Percentiles rank a stretch among this genome's conserved stretches.
Conservation (phyloP, 1,140 invertebrate species). For the Macrostomum lignano region DNA sequence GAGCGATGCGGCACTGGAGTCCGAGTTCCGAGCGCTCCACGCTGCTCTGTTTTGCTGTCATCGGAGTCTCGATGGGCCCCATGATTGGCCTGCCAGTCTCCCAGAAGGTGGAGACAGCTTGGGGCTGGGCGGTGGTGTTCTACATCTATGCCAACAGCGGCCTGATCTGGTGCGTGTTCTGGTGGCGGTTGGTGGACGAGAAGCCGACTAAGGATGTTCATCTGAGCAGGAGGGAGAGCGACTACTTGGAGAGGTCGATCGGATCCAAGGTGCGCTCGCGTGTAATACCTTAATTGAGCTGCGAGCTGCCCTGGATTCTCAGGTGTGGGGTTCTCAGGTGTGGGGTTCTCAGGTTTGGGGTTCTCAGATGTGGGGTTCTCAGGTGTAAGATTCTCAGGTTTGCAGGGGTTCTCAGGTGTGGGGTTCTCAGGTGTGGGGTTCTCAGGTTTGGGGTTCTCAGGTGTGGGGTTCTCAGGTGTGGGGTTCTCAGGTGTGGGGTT, state of each 20-base stretch:
- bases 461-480: no score
- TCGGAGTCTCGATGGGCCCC: conserved; percentile 5
- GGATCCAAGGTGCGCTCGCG: conserved; percentile 1
- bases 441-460: no score
- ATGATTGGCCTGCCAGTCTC: conserved; percentile 5
- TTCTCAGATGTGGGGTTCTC: no score
- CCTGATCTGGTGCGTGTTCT: conserved; percentile 6
- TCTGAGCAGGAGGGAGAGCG: not conserved
- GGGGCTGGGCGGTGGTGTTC: conserved; percentile 6
- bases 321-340: no score
- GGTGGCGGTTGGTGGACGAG: conserved; percentile 4
- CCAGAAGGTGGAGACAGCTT: conserved; percentile 3
- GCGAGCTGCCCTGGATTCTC: no score
- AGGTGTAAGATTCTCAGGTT: no score
- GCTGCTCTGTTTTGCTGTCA: conserved; percentile 3
- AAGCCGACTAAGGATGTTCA: not conserved
- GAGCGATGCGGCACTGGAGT: conserved; percentile 2
- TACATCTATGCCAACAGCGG: conserved; percentile 6
- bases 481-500: no score
- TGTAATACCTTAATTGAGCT: no score
- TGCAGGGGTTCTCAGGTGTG: no score
- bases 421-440: no score
- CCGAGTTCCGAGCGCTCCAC: conserved; percentile 4
- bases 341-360: no score
- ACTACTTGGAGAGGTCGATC: not conserved